Base-by-base conservation (phyloP, 2,888 invertebrate genomes). In the Pristionchus exspectatus region DNA sequence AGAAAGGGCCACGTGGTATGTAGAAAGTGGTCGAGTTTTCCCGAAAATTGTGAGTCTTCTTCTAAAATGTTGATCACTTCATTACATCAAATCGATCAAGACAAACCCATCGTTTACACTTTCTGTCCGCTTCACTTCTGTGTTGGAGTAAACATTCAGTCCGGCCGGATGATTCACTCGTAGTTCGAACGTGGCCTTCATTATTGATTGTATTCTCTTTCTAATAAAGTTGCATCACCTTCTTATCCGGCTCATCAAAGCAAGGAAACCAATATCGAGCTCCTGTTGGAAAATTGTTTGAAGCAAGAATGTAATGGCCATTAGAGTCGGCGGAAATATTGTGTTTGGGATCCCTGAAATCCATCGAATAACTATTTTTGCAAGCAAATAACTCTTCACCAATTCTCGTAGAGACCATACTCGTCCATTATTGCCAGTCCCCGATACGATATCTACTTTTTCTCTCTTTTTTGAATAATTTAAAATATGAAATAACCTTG, bases 191-290 rank as follows among this genome's bases (percentile, higher is more conserved):
- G 63, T 63, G 21, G 63, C 24, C 63, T 63, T 24, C 5, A 27
- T 12, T 66, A 27, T 27, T 66, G 0, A n/a, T 66, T n/a, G n/a
- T n/a, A n/a, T n/a, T n/a, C n/a, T n/a, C n/a, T n/a, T n/a, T n/a
- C n/a, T n/a, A n/a, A 27, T 5, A 5, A 21, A 16, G 21, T 16
- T 9, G n/a, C n/a, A 4, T n/a, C n/a, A 63, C 69, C 69, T 30
- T 30, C 14, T 16, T 72, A 16, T 72, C 30, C 4, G 69, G 69
- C 18, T 72, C 69, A 33, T 72, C 30, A 72, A 72, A 72, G 30
- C 69, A 72, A 30, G 69, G 69, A 16, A 72, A 72, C 69, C 69
- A 72, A 72, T 30, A 72, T 2, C 69, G 69, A 72, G 69, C 69
- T 12, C 69, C 69, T 4, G 69, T 72, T 14, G 69, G 69, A 72